Base-by-base conservation (phyloP, 2,888 invertebrate species). In the Drosophila antonietae region DNA sequence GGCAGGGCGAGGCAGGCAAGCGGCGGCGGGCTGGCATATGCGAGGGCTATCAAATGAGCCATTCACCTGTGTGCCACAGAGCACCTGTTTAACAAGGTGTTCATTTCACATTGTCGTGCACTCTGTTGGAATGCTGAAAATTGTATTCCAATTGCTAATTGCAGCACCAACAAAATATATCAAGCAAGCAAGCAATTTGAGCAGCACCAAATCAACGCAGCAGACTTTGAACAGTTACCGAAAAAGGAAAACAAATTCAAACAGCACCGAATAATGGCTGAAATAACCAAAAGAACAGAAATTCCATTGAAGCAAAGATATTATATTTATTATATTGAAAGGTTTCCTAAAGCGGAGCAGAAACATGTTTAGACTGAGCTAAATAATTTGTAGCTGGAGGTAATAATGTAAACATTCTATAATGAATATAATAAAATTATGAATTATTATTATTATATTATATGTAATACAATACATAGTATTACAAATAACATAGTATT, bases 41-140 rank as follows among this genome's bases (percentile, higher is more conserved):
- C 35, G 31, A 43, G 15, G 31, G 57, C 55, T 37, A 58, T 46
- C 18, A 57, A 73, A 59, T 55, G 60, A 74, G 49, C 53, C 51
- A 63, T 35, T 57, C 62, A 63, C 60, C 65, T 64, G 60, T 63
- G 41, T 61, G 33, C 35, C 47, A n/a, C 35, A n/a, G 20, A 43
- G 47, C 52, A 64, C 52, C 51, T 58, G 65, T 75, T 51, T 64
- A 78, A 76, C 74, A 70, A 74, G 73, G 82, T 83, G 75, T 88
- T 81, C 73, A 73, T 75, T 86, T 81, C 81, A 57, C 49, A 52
- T 31, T 3, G 44, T 44, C 33, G 64, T 59, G 41, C 47, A 51
- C 47, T 49, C 41, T 39, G 49, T 60, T 66, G 76, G 88, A 87
- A 87, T 84, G 88, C 68, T 73, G 51, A 70, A 87, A 85, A 88